Evolutionary conservation across 1,140 invertebrate genomes (phyloP), one percentile per base, ranked within the genome.

Genomic region (Dendroctonus ponderosae): DNA sequence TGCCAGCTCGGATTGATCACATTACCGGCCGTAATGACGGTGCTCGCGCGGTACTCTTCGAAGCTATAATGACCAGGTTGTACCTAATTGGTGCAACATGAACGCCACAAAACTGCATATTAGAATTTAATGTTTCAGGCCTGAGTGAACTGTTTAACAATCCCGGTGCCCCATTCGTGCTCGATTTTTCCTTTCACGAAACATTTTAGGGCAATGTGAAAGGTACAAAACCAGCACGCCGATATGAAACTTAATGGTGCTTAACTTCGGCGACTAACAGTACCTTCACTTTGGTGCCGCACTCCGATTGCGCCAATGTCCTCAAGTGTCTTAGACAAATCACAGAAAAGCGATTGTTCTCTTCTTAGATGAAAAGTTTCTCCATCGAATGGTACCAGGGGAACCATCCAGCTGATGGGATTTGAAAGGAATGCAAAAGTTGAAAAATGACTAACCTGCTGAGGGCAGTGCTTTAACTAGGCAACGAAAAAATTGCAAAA

Each of bases 111-210:
- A 48, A 37, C 44, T 48, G 58, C 58, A 60, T 60, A 60, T 60
- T 60, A 60, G 58, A 60, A 48, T 60, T 60, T 48, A 60, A 60
- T 60, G 58, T 60, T 60, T 49, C 42, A 60, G 58, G 58, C 58
- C 58, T 60, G 58, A 60, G 43, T 60, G 58, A 40, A 38, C 46
- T 49, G 58, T 49, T 7, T 60, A 60, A 60, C 58, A 60, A 60
- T 60, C 58, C 37, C 9, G 26, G 14, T 46, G 9, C n/a, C 39
- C 7, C 14, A 42, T 60, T 60, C 39, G 14, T 46, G 9, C n/a
- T 49, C 2, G 42, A 42, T 60, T 60, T 49, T 60, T 60, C 58
- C 58, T 60, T 60, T 60, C 58, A 49, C 58, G 15, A 7, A 37
- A 38, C 43, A 9, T 60, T 60, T 60, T 60, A 60, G 58, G 58